Evolutionary conservation across 2,113 vertebrate genomes (phyloP).

Genomic region (Clarias magur): DNA sequence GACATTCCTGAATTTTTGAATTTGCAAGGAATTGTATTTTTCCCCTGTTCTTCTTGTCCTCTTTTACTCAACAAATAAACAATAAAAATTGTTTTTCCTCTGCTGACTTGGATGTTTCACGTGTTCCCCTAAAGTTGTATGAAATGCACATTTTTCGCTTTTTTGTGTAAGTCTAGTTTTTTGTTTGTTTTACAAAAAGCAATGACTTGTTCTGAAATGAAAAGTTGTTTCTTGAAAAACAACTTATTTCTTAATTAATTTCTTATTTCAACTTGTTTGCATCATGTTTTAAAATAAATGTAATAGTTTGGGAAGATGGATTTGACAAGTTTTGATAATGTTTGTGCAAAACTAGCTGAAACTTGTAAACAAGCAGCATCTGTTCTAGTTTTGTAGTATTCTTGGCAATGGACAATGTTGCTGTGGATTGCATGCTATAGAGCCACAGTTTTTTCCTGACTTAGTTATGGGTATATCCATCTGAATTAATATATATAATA

Average conservation of each 20-base stretch:
- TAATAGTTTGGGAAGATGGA: not conserved
- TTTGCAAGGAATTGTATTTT: constrained; percentile 59
- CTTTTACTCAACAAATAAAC: constrained; percentile 51
- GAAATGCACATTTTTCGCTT: not conserved
- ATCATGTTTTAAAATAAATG: not conserved
- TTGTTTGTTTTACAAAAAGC: not conserved
- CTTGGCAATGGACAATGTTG: not conserved
- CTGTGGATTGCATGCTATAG: not conserved
- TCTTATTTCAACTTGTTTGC: not conserved
- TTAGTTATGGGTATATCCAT: not conserved
- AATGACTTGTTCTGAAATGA: not conserved
- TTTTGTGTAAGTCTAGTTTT: not conserved
- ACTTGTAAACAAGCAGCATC: not conserved
- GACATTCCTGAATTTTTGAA: constrained; percentile 71
- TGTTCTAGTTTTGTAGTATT: not conserved
- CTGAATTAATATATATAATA: not conserved
- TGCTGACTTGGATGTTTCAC: constrained; percentile 48
- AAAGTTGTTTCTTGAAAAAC: not conserved
- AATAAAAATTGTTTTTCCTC: constrained; percentile 52
- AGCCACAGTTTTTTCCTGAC: not conserved
- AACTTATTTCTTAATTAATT: not conserved
- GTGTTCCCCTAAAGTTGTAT: constrained; percentile 1
- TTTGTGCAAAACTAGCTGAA: not conserved
- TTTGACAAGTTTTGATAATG: not conserved
- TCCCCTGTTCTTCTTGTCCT: constrained; percentile 55